Base-by-base conservation (phyloP, 2,888 invertebrate genomes). In the Ormyrus pomaceus region DNA sequence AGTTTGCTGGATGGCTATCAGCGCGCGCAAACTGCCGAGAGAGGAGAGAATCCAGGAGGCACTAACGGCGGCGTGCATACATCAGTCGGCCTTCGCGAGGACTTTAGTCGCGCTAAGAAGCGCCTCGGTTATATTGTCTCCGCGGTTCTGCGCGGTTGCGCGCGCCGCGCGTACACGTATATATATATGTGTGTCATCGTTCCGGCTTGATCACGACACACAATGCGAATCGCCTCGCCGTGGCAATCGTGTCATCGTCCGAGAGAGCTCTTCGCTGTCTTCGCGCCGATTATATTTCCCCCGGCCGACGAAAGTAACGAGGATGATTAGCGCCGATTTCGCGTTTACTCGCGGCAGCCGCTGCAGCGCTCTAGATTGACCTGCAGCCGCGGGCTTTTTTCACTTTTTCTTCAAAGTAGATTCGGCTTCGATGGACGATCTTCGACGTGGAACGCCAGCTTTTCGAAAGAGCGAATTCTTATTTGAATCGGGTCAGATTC, bases 121-220 rank as follows among this genome's bases (percentile, higher is more conserved):
- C 9, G 13, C 51, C 51, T 8, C 55, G 68, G 68, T 68, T 68
- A 68, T 68, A 68, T 68, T 68, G 68, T 68, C 68, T 68, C 53
- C 68, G 34, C 11, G 45, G 5, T 11, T 53, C 34, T 34, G 34
- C 34, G 62, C 62, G n/a, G 62, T 2, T 6, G 55, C 53, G 50
- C 34, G 19, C 46, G 4, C 13, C 58, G 3, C 6, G 10, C 4
- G 8, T 8, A 56, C 11, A 58, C 4, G 4, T 34, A 34, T 34
- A 34, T 34, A 34, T 6, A n/a, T 51, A 51, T 7, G 34, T 62
- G 62, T 34, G 61, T 53, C 55, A 55, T 68, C 59, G 53, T 62
- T 62, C 62, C 45, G 55, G 62, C 62, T 59, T 59, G 10, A 70
- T 70, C 50, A 50, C 59, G 46, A 34, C 69, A 13, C 48, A 70